These are phyloP conservation scores for Lucilia cuprina DNA, from an alignment of 1,140 invertebrate species.

Conservation along the genomic window DNA sequence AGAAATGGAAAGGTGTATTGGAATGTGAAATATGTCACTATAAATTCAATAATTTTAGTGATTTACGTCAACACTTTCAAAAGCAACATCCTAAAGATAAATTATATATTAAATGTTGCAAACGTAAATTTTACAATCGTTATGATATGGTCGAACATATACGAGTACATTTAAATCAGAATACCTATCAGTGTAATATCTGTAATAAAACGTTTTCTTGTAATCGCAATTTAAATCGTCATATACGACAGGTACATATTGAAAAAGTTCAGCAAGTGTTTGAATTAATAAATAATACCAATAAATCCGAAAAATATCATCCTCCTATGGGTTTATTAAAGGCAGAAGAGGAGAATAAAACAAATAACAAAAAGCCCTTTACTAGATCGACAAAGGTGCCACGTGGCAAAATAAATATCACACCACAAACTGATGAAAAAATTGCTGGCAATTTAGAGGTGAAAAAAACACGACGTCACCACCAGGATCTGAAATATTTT, in stretches of 20 bases:
- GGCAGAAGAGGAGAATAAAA: too few species aligned
- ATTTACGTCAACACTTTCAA: background rate
- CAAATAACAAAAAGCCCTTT: too few species aligned
- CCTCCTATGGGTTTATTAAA: too few species aligned
- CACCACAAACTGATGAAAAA: too few species aligned
- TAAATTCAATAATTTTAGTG: background rate
- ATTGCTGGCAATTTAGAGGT: background rate
- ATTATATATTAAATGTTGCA: constrained; percentile 44
- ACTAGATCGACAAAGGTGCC: too few species aligned
- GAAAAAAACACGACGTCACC: background rate
- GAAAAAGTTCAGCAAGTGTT: constrained; percentile 4
- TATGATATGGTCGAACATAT: constrained; percentile 49
- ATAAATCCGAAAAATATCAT: too few species aligned
- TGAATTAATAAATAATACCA: too few species aligned
- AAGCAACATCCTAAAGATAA: background rate
- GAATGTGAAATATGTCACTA: constrained; percentile 46
- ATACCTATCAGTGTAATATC: constrained; percentile 43
- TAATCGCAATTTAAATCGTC: constrained; percentile 21
- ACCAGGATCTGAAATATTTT: background rate
- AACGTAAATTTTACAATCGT: constrained; percentile 46
- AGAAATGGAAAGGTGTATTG: constrained; percentile 38
- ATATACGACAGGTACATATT: constrained; percentile 29
- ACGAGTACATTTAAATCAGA: constrained; percentile 46
- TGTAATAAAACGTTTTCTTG: constrained; percentile 19
- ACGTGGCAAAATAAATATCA: too few species aligned